phyloP scores from a whole-genome alignment of 2,113 vertebrate species.

The Myiopsitta monachus region DNA sequence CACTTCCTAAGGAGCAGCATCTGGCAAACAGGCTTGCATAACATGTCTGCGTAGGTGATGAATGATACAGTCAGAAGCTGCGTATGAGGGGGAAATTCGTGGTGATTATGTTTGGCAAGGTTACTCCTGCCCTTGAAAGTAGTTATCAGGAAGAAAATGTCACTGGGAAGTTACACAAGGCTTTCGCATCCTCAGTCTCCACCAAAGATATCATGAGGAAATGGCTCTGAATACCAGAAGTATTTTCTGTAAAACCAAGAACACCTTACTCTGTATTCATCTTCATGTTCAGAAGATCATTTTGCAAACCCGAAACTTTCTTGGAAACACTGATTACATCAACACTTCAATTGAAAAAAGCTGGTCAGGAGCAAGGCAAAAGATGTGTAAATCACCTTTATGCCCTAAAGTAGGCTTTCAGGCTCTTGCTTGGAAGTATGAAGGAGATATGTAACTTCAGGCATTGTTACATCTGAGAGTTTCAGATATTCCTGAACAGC shows the following conservation, averaged over 20 bases:
- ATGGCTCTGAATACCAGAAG: background rate
- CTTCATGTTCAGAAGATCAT: background rate
- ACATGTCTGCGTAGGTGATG: background rate
- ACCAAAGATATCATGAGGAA: background rate
- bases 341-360: background rate
- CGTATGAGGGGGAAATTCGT: background rate
- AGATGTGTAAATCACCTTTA: background rate
- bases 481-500: background rate
- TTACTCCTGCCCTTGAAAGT: background rate
- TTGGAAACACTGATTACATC: background rate
- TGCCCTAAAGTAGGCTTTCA: background rate
- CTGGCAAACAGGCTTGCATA: background rate
- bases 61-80: background rate
- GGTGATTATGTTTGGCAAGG: background rate
- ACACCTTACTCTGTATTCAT: background rate
- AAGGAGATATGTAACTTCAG: background rate
- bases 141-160: background rate
- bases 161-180: background rate
- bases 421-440: background rate
- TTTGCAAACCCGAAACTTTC: background rate
- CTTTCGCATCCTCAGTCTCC: background rate
- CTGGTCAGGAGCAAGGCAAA: background rate
- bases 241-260: background rate
- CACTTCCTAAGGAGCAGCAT: background rate
- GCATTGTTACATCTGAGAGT: background rate